These are phyloP conservation scores for Rousettus madagascariensis DNA, from an alignment of 2,797 vertebrate species.

Conservation along the genomic window DNA sequence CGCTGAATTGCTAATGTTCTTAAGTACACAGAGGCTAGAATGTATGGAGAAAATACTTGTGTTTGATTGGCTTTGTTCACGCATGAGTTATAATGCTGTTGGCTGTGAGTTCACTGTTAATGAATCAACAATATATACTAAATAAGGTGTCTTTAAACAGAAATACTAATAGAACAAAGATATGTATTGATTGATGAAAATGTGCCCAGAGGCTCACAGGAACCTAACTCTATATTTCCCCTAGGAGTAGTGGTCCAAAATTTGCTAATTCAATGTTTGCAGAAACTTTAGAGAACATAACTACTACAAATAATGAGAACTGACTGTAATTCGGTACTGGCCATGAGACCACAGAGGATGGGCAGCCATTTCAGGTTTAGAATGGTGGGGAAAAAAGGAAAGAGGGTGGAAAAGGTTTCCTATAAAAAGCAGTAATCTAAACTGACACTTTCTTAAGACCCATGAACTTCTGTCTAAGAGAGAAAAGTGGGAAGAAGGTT, in stretches of 20 bases:
- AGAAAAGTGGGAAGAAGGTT: background rate
- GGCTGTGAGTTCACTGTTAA: background rate
- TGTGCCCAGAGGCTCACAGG: background rate
- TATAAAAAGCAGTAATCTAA: background rate
- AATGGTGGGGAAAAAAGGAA: background rate
- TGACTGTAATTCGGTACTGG: background rate
- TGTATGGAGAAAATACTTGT: background rate
- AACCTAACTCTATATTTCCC: background rate
- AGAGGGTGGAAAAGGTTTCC: background rate
- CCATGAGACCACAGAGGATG: background rate
- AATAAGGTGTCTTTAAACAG: background rate
- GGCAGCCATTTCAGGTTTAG: background rate
- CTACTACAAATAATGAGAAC: background rate
- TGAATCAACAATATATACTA: background rate
- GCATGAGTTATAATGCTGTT: background rate
- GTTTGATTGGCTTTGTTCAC: background rate
- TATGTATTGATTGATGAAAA: background rate
- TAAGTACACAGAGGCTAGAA: background rate
- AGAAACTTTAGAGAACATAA: background rate
- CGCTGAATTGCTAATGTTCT: background rate
- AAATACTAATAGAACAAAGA: background rate
- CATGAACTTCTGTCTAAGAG: background rate
- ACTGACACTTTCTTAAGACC: background rate
- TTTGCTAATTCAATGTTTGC: background rate
- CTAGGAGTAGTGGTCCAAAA: background rate